Conservation (phyloP, 2,888 invertebrate species). For the Drosophila siamana region DNA sequence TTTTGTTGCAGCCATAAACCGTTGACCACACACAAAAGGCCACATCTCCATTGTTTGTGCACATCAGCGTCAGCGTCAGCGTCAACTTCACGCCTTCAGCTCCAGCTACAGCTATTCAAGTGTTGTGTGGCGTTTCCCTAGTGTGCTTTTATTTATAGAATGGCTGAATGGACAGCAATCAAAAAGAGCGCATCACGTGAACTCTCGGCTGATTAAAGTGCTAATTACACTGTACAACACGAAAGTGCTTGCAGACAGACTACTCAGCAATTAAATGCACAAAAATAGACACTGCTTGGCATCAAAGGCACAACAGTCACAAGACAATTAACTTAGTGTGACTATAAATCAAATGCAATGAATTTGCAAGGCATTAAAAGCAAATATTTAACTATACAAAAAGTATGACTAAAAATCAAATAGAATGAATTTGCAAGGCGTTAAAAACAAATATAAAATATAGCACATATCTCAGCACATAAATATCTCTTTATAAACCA, state of each 20-base stretch:
- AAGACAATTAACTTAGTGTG: not conserved
- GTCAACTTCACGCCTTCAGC: not conserved
- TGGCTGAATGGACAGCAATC: slow-evolving; percentile 7
- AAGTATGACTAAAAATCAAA: too few relatives aligned
- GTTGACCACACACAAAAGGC: not conserved
- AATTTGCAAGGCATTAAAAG: too few relatives aligned
- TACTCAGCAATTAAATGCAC: not conserved
- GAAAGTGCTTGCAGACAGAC: not conserved
- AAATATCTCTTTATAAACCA: too few relatives aligned
- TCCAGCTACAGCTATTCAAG: not conserved
- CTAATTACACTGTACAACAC: slow-evolving; percentile 16
- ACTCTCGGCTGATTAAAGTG: slow-evolving; percentile 18
- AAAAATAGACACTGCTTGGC: not conserved
- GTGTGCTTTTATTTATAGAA: slow-evolving; percentile 26
- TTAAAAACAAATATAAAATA: too few relatives aligned
- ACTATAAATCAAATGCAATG: too few relatives aligned
- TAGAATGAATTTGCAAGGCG: too few relatives aligned
- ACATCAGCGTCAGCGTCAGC: not conserved
- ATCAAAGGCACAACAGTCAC: not conserved
- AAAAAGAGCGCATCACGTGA: slow-evolving; percentile 19
- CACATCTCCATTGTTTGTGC: slow-evolving; percentile 6
- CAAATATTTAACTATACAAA: too few relatives aligned
- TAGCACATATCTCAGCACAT: too few relatives aligned
- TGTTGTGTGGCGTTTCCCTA: slow-evolving; percentile 4
- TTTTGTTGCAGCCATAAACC: slow-evolving; percentile 90